Evolutionary conservation across 2,888 invertebrate genomes (phyloP), one percentile per base, ranked within the genome.

Genomic region (Hipparchia semele): DNA sequence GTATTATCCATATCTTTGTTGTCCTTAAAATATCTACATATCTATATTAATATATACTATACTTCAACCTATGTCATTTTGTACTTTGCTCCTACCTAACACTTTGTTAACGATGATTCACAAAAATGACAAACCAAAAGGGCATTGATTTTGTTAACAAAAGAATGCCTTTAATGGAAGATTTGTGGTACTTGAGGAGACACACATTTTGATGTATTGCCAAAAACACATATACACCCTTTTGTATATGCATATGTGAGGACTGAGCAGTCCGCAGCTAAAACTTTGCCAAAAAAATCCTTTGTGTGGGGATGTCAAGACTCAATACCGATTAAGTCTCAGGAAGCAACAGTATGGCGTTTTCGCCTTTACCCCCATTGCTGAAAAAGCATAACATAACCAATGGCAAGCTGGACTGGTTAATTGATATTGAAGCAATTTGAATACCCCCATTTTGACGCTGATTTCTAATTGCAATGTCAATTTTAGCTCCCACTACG

Each of bases 51-150:
- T 61, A 71, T 72, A 54, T 59, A 33, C 23, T 2, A 64, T 70
- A 65, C 46, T 53, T 66, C 53, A 62, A 56, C 49, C n/a, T 49
- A 51, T 73, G 69, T 73, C 13, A 70, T 68, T 66, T 70, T 69
- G 75, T 74, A 78, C 77, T 77, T 77, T 72, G 72, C 73, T 72
- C 72, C 74, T 79, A 79, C 76, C 73, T 77, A 80, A 79, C 75
- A 80, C 79, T 79, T 80, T 81, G 80, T 80, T 77, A 75, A 75
- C 75, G 62, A 71, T 83, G 80, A 83, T 71, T 83, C 81, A 80
- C 74, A 39, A 49, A 53, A 67, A 60, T 33, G 33, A 58, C 46
- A 56, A 59, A 68, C 68, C 72, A 73, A 79, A 80, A 78, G 79
- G 76, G 70, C 78, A 71, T 66, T 68, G 73, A 53, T 68, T 68